phyloP scores from a whole-genome alignment of 2,113 vertebrate species.

The Oryzias javanicus region DNA sequence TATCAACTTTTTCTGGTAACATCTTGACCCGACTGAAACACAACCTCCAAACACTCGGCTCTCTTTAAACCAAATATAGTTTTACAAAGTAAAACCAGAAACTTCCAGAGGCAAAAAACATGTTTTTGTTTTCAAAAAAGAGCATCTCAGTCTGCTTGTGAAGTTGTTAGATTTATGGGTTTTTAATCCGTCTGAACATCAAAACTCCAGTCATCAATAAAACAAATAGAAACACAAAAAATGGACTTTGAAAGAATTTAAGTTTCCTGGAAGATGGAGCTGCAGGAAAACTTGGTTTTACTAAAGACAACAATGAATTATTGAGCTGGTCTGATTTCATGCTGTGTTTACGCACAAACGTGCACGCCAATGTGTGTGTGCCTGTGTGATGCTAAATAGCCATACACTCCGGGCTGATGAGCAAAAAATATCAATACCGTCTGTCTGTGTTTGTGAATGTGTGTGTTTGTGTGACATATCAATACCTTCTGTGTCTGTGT shows the following conservation, averaged over 20 bases:
- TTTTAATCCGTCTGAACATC: conserved; percentile 10
- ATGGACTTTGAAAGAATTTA: conserved; percentile 31
- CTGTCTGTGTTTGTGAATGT: conserved; percentile 42
- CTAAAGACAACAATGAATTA: conserved; percentile 60
- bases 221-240: conserved; percentile 20
- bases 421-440: conserved; percentile 67
- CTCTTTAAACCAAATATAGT: not conserved
- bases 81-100: conserved; percentile 1
- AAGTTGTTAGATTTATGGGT: conserved; percentile 17
- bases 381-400: conserved; percentile 28
- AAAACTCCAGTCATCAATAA: conserved; percentile 11
- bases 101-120: conserved; percentile 5
- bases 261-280: conserved; percentile 25
- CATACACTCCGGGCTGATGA: conserved; percentile 45
- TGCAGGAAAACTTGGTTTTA: conserved; percentile 42
- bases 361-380: conserved; percentile 10
- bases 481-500: conserved; percentile 68
- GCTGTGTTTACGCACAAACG: conserved; percentile 12
- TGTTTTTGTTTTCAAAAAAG: conserved; percentile 15
- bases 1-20: not conserved
- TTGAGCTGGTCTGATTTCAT: conserved; percentile 57
- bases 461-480: conserved; percentile 54
- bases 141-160: not conserved
- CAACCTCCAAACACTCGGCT: too few species aligned
- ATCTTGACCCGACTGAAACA: too few species aligned